phyloP scores from a whole-genome alignment of 23 tunicate genomes.

The Corella eumyota region DNA sequence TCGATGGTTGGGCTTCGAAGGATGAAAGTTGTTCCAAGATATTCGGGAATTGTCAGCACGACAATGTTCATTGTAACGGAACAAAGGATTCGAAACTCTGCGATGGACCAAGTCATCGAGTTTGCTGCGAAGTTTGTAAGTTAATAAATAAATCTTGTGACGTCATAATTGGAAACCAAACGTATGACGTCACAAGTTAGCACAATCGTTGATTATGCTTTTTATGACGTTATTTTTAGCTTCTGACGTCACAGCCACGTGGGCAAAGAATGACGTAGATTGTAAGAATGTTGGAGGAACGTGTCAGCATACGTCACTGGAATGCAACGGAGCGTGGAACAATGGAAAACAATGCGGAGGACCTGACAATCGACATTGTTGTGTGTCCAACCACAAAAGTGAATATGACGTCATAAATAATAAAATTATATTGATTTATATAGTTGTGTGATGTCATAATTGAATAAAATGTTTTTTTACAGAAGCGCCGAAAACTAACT shows the following conservation, averaged over 20 bases:
- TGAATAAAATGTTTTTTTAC: too few species aligned
- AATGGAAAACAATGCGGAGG: constrained; percentile 1
- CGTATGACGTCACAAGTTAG: too few species aligned
- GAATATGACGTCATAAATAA: too few species aligned
- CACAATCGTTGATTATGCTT: too few species aligned
- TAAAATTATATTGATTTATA: too few species aligned
- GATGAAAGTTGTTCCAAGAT: background rate
- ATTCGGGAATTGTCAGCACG: constrained; percentile 1
- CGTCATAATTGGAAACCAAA: too few species aligned
- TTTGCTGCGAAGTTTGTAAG: background rate
- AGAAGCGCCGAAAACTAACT: too few species aligned
- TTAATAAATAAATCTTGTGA: too few species aligned
- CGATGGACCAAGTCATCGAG: constrained; percentile 2
- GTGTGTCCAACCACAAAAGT: too few species aligned
- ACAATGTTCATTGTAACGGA: background rate
- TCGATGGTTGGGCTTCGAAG: background rate
- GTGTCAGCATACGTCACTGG: background rate
- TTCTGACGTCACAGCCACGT: too few species aligned
- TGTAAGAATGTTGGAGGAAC: background rate
- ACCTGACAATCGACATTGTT: constrained; percentile 2
- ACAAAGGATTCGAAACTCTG: background rate
- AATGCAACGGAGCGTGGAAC: constrained; percentile 1
- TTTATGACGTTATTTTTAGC: too few species aligned
- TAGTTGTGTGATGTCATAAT: too few species aligned
- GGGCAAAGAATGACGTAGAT: background rate